phyloP scores from a whole-genome alignment of 2,113 vertebrate genomes.

The Hipposideros armiger region DNA sequence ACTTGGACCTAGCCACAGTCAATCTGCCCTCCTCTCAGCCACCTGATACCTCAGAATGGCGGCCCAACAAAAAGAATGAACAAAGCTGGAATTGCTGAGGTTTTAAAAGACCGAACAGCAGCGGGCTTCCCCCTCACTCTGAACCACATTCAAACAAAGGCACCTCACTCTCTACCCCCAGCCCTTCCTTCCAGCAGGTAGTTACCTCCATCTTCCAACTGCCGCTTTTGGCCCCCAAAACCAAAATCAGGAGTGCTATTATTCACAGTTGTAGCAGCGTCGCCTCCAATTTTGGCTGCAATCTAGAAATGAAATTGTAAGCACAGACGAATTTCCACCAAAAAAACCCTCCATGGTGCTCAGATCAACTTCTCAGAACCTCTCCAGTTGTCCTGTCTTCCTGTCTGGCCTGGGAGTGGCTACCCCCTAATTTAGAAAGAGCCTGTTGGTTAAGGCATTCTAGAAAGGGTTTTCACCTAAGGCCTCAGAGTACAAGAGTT shows the following conservation, averaged over 20 bases:
- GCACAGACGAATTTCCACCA: slow-evolving; percentile 40
- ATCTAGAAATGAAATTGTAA: slow-evolving; percentile 87
- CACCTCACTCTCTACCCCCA: background rate
- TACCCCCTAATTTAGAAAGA: background rate
- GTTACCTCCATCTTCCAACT: slow-evolving; percentile 95
- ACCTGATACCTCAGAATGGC: slow-evolving; percentile 55
- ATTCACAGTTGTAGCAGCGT: slow-evolving; percentile 89
- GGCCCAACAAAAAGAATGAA: slow-evolving; percentile 34
- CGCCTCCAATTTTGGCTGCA: slow-evolving; percentile 96
- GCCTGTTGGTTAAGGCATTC: background rate
- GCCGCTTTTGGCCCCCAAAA: slow-evolving; percentile 93
- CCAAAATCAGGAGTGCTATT: slow-evolving; percentile 92
- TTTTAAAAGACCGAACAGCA: slow-evolving; percentile 28
- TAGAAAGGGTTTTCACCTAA: background rate
- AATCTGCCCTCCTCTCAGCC: slow-evolving; percentile 23
- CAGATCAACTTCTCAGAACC: background rate
- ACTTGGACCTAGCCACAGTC: background rate
- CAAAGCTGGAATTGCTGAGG: background rate
- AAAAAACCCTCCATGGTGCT: background rate
- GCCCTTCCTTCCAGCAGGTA: background rate
- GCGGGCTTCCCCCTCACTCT: background rate
- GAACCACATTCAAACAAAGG: background rate
- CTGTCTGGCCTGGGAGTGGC: background rate
- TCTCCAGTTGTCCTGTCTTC: background rate
- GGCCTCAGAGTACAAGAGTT: background rate